Percentiles rank a stretch among this genome's conserved stretches.
Evolutionary conservation across 2,888 invertebrate genomes (phyloP).

Genomic region (Hydroisotoma schaefferi): DNA sequence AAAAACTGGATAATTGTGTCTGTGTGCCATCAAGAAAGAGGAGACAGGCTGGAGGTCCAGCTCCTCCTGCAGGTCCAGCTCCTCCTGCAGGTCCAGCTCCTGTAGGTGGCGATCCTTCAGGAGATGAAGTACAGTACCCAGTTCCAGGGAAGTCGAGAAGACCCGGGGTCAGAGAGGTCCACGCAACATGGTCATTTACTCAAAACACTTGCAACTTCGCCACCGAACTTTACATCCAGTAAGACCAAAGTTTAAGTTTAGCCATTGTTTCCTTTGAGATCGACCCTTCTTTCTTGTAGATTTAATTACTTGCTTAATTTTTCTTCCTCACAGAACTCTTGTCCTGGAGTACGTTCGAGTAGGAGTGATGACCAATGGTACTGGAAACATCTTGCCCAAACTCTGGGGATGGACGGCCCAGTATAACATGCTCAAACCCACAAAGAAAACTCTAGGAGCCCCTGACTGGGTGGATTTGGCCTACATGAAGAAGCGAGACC

Average conservation of each 20-base stretch:
- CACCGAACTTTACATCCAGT: constrained; percentile 30
- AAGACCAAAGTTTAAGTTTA: not conserved
- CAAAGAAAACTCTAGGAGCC: constrained; percentile 22
- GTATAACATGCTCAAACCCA: constrained; percentile 27
- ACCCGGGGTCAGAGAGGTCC: constrained; percentile 27
- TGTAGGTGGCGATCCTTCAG: no score
- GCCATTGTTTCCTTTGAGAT: not conserved
- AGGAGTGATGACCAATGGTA: not conserved
- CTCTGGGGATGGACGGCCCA: constrained; percentile 34
- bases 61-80: not conserved
- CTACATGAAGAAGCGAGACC: constrained; percentile 17
- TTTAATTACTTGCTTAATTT: not conserved
- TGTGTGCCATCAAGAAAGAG: no score
- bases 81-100: not conserved
- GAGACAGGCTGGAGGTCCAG: no score
- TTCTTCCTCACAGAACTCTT: constrained; percentile 13
- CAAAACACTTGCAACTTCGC: constrained; percentile 32
- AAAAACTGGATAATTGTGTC: no score
- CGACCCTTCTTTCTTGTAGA: not conserved
- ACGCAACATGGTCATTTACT: constrained; percentile 33
- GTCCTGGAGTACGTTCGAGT: constrained; percentile 22
- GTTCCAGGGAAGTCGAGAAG: not conserved
- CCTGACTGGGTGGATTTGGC: constrained; percentile 31
- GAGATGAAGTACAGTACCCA: not conserved
- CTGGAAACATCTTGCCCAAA: not conserved